Base-by-base conservation (phyloP, 2,797 vertebrate species). In the Poecile montanus region DNA sequence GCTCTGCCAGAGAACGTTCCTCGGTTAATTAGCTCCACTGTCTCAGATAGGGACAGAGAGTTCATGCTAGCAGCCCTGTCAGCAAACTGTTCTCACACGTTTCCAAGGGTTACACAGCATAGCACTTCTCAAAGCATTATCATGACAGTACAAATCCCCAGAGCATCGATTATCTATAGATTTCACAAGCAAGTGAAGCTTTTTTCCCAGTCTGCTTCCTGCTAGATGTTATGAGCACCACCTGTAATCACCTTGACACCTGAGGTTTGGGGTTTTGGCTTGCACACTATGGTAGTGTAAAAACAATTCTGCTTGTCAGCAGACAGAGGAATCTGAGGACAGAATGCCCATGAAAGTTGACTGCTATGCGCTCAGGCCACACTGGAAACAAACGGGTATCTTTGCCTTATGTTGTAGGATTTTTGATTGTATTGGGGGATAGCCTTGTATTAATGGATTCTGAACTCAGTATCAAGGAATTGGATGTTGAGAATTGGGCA, bases 1-100 rank as follows among this genome's bases (percentile, higher is more conserved):
- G 25, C 38, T 80, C 77, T 94, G 77, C 87, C 84, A 94, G 78
- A 74, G 50, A 30, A 50, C 72, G 53, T 85, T 96, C 78, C 44
- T 75, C 53, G 67, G 27, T 70, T 94, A 94, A 95, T 92, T 75
- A 93, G 16, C 63, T 91, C 71, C 74, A n/a, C 89, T 85, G 77
- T 77, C 60, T 79, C 2, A 3, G 27, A 54, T 44, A 20, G 30
- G 48, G 60, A 67, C 7, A 6, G 56, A 68, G n/a, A 44, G 23
- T 51, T 96, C 68, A 51, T 50, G 27, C 51, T 91, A 71, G 85
- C 63, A 88, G 71, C 67, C 65, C 71, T 80, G 81, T 93, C 91
- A 96, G 91, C 72, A 87, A 82, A 70, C 2, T 16, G 4, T 66
- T 66, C 40, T 85, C 29, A 53, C 67, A 76, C 8, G 0, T 92